A percentile compares a stretch with the other conserved stretches of the same genome.
Evolutionary conservation across 1,140 invertebrate species (phyloP).

Genomic region (Cheumatopsyche charites): DNA sequence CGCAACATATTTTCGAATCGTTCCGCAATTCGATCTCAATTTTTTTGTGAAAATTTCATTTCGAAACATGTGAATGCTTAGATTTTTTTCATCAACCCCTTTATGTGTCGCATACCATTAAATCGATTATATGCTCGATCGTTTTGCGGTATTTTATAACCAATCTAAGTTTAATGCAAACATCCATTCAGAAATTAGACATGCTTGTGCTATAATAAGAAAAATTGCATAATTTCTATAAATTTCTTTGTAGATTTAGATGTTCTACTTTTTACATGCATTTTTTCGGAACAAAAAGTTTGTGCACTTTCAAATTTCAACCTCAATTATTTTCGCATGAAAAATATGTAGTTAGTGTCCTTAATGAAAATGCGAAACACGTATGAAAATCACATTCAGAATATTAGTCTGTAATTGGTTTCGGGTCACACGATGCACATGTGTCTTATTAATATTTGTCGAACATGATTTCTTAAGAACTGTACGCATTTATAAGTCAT

Average conservation of each 20-base stretch:
- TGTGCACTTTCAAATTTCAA: neutral
- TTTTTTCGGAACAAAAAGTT: neutral
- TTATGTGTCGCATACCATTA: neutral
- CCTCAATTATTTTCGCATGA: neutral
- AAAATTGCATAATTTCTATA: neutral
- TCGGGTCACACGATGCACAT: too few relatives aligned
- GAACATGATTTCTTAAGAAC: too few relatives aligned
- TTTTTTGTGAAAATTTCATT: too few relatives aligned
- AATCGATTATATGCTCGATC: constrained; percentile 8
- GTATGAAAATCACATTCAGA: too few relatives aligned
- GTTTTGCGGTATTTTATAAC: constrained; percentile 6
- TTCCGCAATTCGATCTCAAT: too few relatives aligned
- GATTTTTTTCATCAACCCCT: neutral
- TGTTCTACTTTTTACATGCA: neutral
- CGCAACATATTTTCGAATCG: too few relatives aligned
- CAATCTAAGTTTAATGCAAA: constrained; percentile 4
- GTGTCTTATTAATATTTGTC: too few relatives aligned
- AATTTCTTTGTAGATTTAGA: too few relatives aligned
- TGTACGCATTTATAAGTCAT: neutral
- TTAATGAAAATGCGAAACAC: too few relatives aligned
- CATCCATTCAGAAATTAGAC: neutral
- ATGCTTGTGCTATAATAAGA: neutral
- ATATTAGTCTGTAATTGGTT: too few relatives aligned
- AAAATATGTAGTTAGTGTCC: too few relatives aligned
- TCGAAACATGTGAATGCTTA: too few relatives aligned